Conservation (phyloP, 2,113 vertebrate genomes). For the Oophaga pumilio region DNA sequence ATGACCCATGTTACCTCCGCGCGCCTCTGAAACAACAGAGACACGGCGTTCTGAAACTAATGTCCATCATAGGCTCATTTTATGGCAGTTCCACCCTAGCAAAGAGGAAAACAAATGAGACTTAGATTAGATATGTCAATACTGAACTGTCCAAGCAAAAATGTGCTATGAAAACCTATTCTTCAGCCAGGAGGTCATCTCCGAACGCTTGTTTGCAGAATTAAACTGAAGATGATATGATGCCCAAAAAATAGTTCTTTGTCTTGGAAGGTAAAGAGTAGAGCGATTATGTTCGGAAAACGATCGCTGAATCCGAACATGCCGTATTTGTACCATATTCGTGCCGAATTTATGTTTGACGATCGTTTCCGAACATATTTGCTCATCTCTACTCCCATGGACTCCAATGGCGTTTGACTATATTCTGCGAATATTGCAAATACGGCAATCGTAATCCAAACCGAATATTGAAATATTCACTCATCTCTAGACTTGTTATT, state of each 20-base stretch:
- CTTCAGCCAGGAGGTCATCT: slow-evolving; percentile 33
- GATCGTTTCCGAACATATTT: too few relatives aligned
- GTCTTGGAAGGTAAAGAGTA: not conserved
- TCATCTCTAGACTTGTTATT: too few relatives aligned
- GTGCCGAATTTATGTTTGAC: too few relatives aligned
- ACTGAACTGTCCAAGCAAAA: slow-evolving; percentile 34
- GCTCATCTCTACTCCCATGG: too few relatives aligned
- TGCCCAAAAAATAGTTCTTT: not conserved
- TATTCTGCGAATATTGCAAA: too few relatives aligned
- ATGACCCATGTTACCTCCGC: slow-evolving; percentile 42
- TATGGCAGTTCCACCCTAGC: slow-evolving; percentile 30
- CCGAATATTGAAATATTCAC: too few relatives aligned
- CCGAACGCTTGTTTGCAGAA: not conserved
- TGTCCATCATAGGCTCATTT: slow-evolving; percentile 46
- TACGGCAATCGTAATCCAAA: too few relatives aligned
- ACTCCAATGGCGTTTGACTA: too few relatives aligned
- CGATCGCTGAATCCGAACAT: too few relatives aligned
- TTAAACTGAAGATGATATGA: not conserved
- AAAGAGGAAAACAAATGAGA: slow-evolving; percentile 38
- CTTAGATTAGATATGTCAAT: slow-evolving; percentile 43
- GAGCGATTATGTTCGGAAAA: too few relatives aligned
- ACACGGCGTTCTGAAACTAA: slow-evolving; percentile 9
- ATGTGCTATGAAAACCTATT: slow-evolving; percentile 27
- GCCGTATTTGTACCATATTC: too few relatives aligned
- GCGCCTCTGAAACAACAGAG: slow-evolving; percentile 31